Evolutionary conservation across 2,888 invertebrate species (phyloP).

Genomic region (Molorchus minor): DNA sequence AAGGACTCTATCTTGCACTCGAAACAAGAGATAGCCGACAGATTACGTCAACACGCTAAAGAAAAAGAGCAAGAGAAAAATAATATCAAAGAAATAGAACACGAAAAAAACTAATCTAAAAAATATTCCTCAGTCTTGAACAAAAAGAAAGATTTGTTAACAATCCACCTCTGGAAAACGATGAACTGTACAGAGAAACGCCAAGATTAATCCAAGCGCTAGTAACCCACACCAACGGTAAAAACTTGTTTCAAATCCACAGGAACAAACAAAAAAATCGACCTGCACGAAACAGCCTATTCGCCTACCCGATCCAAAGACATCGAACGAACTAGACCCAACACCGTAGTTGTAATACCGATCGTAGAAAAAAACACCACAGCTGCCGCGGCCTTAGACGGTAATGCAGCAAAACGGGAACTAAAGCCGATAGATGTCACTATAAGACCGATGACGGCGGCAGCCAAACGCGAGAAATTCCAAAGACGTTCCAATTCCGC

Average conservation of each 20-base stretch:
- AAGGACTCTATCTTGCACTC: conserved; percentile 57
- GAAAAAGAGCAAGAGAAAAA: conserved; percentile 12
- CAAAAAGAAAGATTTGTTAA: conserved; percentile 54
- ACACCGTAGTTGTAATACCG: conserved; percentile 53
- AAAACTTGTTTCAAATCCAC: conserved; percentile 44
- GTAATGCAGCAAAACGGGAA: conserved; percentile 2
- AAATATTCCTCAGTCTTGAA: conserved; percentile 64
- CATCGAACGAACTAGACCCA: conserved; percentile 28
- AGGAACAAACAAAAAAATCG: conserved; percentile 32
- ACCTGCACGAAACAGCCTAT: conserved; percentile 18
- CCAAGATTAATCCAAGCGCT: conserved; percentile 48
- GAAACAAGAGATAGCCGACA: conserved; percentile 64
- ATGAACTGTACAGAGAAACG: conserved; percentile 8
- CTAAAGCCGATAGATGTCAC: conserved; percentile 44
- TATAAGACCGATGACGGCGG: conserved; percentile 56
- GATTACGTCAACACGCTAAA: conserved; percentile 27
- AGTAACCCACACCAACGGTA: conserved; percentile 26
- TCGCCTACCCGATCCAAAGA: conserved; percentile 19
- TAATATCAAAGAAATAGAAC: too few species aligned
- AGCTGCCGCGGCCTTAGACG: not conserved
- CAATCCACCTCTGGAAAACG: not conserved
- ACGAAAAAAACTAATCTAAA: conserved; percentile 67
- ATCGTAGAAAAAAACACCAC: conserved; percentile 47
- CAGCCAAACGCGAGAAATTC: conserved; percentile 56
- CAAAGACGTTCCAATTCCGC: conserved; percentile 59